phyloP scores from a whole-genome alignment of 2,797 vertebrate genomes.

The Lagodon rhomboides region DNA sequence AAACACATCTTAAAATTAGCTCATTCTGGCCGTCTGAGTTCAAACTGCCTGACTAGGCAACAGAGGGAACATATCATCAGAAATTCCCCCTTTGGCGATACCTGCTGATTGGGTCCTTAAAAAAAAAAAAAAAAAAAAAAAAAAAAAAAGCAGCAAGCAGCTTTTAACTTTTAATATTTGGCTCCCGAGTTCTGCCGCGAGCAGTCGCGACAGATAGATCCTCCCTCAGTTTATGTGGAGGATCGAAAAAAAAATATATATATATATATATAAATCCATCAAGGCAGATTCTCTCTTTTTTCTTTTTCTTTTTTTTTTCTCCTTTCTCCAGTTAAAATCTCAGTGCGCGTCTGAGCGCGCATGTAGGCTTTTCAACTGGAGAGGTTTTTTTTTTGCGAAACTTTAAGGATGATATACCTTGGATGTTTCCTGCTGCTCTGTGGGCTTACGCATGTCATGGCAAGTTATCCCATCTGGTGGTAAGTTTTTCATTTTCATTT shows the following conservation, averaged over 20 bases:
- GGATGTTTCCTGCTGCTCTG: conserved; percentile 94
- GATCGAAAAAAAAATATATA: conserved; percentile 49
- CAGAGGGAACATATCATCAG: conserved; percentile 85
- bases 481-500: conserved; percentile 87
- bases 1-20: conserved; percentile 90
- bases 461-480: conserved; percentile 99
- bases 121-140: conserved; percentile 71
- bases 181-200: conserved; percentile 82
- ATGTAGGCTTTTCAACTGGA: conserved; percentile 72
- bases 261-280: conserved; percentile 29
- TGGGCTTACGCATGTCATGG: conserved; percentile 91
- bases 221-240: conserved; percentile 62
- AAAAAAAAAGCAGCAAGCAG: conserved; percentile 65
- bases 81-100: conserved; percentile 91
- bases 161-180: conserved; percentile 90
- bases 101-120: conserved; percentile 90
- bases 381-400: conserved; percentile 76
- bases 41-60: conserved; percentile 77
- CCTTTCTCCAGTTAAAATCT: conserved; percentile 54
- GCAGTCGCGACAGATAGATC: conserved; percentile 81
- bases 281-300: conserved; percentile 20
- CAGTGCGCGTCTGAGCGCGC: conserved; percentile 79
- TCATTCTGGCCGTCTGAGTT: conserved; percentile 85
- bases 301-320: conserved; percentile 14
- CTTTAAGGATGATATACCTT: conserved; percentile 92